These are phyloP conservation scores for Oxyura jamaicensis DNA, from an alignment of 2,113 vertebrate genomes.

Conservation along the genomic window DNA sequence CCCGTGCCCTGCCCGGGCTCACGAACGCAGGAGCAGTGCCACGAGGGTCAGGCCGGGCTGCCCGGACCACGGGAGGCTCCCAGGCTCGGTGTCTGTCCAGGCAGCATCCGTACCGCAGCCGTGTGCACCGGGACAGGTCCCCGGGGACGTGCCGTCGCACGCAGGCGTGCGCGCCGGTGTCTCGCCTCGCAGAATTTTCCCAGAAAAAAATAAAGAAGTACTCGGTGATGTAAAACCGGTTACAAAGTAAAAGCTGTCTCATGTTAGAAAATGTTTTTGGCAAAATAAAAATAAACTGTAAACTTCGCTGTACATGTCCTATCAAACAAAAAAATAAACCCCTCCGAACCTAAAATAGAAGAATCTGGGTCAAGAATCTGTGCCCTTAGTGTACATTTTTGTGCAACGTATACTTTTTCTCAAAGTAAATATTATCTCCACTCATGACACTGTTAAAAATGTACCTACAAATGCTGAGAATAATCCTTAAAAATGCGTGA, in stretches of 20 bases:
- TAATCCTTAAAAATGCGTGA: constrained; percentile 36
- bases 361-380: constrained; percentile 40
- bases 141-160: not conserved
- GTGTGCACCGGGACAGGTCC: not conserved
- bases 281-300: constrained; percentile 68
- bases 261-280: constrained; percentile 67
- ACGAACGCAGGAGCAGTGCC: not conserved
- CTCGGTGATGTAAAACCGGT: constrained; percentile 52
- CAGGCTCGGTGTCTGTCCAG: not conserved
- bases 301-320: constrained; percentile 51
- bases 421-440: constrained; percentile 38
- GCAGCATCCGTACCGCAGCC: not conserved
- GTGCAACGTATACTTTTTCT: not conserved
- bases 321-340: not conserved
- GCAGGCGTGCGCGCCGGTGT: not conserved
- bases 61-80: not conserved
- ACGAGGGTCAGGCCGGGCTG: not conserved
- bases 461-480: constrained; percentile 57
- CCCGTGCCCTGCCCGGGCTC: not conserved
- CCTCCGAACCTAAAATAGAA: constrained; percentile 37
- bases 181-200: not conserved
- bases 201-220: constrained; percentile 47
- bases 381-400: constrained; percentile 54
- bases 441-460: constrained; percentile 48
- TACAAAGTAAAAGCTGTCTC: constrained; percentile 61